Percentiles rank a stretch among this genome's conserved stretches.
These are phyloP conservation scores for Saccopteryx bilineata DNA, from an alignment of 2,113 vertebrate genomes.

Conservation along the genomic window DNA sequence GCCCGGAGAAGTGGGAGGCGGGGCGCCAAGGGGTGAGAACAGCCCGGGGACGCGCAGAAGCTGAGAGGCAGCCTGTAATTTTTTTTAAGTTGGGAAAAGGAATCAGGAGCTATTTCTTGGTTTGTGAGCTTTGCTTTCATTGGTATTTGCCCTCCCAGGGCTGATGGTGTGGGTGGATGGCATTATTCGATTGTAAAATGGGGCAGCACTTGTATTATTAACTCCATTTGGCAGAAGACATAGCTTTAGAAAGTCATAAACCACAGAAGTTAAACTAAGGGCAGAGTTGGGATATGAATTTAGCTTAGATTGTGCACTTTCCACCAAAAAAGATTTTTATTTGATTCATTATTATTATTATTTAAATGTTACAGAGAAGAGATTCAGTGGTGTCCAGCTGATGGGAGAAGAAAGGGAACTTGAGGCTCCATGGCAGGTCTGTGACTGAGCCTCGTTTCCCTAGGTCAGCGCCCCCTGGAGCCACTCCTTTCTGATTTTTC, in stretches of 20 bases:
- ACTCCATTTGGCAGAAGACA: background rate
- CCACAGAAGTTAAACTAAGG: background rate
- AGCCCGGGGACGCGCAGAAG: background rate
- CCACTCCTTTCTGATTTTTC: background rate
- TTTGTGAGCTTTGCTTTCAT: constrained; percentile 23
- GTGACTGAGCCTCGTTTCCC: background rate
- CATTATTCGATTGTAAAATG: constrained; percentile 61
- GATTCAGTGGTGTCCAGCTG: background rate
- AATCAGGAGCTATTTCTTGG: constrained; percentile 56
- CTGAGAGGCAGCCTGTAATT: constrained; percentile 41
- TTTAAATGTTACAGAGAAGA: background rate
- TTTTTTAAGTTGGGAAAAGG: constrained; percentile 51
- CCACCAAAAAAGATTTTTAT: background rate
- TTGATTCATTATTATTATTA: background rate
- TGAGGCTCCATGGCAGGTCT: background rate
- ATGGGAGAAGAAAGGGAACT: background rate
- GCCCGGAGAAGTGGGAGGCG: background rate
- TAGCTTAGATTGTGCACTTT: background rate
- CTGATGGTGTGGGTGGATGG: constrained; percentile 63
- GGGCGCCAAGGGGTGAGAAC: background rate
- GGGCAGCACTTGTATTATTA: constrained; percentile 49
- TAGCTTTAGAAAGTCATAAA: background rate
- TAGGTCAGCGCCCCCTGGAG: background rate
- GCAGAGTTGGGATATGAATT: background rate
- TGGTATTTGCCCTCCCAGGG: constrained; percentile 66